Conservation (phyloP, 2,113 vertebrate genomes). For the Ptilonorhynchus violaceus region DNA sequence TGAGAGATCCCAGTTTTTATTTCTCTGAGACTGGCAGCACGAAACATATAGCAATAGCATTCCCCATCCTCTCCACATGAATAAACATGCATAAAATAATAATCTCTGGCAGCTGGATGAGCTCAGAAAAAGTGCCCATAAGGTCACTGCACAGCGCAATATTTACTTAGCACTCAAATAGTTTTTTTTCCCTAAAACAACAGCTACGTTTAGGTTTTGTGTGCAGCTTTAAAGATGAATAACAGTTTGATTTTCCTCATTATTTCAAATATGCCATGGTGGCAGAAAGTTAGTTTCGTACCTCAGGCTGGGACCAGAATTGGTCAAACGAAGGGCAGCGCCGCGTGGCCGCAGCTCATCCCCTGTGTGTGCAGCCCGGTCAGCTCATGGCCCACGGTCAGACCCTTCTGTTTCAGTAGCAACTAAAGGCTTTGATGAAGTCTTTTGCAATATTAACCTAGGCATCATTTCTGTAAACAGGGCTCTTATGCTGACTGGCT, state of each 20-base stretch:
- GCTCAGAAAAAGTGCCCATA: background rate
- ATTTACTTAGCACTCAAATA: background rate
- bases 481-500: background rate
- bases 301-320: background rate
- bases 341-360: background rate
- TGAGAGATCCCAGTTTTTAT: background rate
- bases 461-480: conserved; percentile 29
- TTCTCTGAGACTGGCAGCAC: background rate
- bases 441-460: conserved; percentile 11
- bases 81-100: background rate
- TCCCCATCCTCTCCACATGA: background rate
- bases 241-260: background rate
- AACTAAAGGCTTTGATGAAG: background rate
- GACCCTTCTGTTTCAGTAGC: background rate
- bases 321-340: background rate
- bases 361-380: background rate
- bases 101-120: background rate
- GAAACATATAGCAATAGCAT: background rate
- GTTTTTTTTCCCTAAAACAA: background rate
- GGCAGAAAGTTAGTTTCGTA: background rate
- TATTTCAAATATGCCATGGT: background rate
- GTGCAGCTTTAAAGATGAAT: background rate
- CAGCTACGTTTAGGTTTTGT: background rate
- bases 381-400: background rate
- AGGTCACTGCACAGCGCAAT: background rate